These are phyloP conservation scores for Neodiprion lecontei DNA, from an alignment of 1,140 invertebrate genomes.

Conservation along the genomic window DNA sequence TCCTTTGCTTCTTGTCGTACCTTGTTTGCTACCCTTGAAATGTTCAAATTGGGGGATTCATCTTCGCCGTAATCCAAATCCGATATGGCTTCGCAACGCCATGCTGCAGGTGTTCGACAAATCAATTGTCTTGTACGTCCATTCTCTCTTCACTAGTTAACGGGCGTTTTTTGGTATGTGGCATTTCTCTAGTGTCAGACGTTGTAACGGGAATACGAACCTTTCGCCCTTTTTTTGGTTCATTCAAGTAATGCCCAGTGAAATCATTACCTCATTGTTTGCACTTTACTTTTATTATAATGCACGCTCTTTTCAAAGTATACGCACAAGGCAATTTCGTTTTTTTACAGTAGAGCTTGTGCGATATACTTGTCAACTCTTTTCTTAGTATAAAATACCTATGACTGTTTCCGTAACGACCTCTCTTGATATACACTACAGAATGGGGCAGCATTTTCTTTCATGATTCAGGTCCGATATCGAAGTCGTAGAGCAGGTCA, in stretches of 20 bases:
- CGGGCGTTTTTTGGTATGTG: not conserved
- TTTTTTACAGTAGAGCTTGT: not conserved
- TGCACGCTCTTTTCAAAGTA: not conserved
- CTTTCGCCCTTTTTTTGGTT: not conserved
- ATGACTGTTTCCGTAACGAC: not conserved
- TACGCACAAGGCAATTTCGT: not conserved
- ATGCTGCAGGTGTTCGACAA: not conserved
- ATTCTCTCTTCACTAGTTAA: not conserved
- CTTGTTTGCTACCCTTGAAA: not conserved
- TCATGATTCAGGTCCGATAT: no score
- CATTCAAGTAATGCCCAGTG: not conserved
- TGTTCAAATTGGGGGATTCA: not conserved
- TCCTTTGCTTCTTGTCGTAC: not conserved
- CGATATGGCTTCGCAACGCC: not conserved
- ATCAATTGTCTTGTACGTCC: not conserved
- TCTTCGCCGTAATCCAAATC: not conserved
- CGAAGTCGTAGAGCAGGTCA: no score
- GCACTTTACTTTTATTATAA: not conserved
- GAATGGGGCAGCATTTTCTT: no score
- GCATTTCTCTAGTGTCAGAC: not conserved
- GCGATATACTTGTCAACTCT: not conserved
- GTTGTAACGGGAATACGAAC: not conserved
- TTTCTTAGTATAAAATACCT: not conserved
- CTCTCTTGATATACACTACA: no score
- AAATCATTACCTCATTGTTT: not conserved